Evolutionary conservation across 2,113 vertebrate species (phyloP).

Genomic region (Suncus etruscus): DNA sequence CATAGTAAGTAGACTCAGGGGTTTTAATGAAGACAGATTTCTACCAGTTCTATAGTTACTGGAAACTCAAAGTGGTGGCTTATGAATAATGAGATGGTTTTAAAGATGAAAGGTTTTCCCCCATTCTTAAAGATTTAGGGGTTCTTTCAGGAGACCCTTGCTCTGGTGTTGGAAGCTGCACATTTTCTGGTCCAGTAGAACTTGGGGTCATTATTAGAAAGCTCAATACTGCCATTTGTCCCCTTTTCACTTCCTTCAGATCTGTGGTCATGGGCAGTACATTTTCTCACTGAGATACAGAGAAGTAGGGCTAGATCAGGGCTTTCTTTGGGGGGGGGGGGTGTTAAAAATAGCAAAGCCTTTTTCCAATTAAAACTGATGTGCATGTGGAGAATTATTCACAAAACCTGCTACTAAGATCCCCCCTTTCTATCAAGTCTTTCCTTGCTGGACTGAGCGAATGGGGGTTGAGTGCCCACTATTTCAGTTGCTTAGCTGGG

Average conservation of each 20-base stretch:
- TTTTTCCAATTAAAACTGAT: no score
- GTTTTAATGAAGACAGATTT: constrained; percentile 53
- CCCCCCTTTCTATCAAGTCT: not conserved
- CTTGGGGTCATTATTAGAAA: not conserved
- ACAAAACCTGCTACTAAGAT: not conserved
- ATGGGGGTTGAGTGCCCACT: not conserved
- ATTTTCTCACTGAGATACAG: no score
- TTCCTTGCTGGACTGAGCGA: not conserved
- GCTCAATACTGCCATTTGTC: no score
- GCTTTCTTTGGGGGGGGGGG: no score
- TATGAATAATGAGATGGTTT: constrained; percentile 4
- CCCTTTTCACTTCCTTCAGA: no score
- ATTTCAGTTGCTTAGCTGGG: not conserved
- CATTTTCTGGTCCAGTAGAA: not conserved
- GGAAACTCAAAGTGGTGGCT: constrained; percentile 50
- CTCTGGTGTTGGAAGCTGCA: not conserved
- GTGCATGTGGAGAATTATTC: not conserved
- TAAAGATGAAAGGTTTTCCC: not conserved
- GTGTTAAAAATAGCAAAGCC: no score
- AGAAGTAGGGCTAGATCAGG: no score
- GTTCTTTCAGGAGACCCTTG: not conserved
- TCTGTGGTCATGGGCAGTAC: no score
- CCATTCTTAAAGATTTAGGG: not conserved
- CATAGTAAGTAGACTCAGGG: not conserved
- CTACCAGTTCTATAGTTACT: constrained; percentile 9